phyloP scores from a whole-genome alignment of 2,113 vertebrate species.

The Toxotes jaculatrix region DNA sequence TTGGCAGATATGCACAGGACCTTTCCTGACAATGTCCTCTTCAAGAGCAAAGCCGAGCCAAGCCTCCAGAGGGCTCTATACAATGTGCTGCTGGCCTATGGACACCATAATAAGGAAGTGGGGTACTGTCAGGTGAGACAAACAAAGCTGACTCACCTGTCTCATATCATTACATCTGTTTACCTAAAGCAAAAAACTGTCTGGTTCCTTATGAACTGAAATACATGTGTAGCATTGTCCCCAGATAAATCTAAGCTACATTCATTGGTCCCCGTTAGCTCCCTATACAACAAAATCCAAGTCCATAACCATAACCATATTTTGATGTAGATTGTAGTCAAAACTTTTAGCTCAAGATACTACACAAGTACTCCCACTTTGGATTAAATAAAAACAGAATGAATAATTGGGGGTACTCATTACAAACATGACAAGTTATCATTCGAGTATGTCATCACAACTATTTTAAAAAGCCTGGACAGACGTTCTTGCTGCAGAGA shows the following conservation, averaged over 20 bases:
- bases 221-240: neutral
- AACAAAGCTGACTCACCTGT: neutral
- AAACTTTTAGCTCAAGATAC: neutral
- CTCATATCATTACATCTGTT: conserved; percentile 17
- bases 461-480: too few relatives aligned
- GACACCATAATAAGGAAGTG: conserved; percentile 90
- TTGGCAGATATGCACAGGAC: conserved; percentile 93
- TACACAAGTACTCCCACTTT: neutral
- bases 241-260: neutral
- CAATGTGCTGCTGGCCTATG: conserved; percentile 94
- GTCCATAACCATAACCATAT: too few relatives aligned
- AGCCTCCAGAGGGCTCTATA: conserved; percentile 89
- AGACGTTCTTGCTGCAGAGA: too few relatives aligned
- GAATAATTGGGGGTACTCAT: too few relatives aligned
- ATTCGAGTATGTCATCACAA: too few relatives aligned
- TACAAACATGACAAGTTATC: too few relatives aligned
- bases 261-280: neutral
- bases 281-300: neutral
- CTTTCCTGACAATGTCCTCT: conserved; percentile 96
- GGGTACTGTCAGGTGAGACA: conserved; percentile 96
- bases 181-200: conserved; percentile 29
- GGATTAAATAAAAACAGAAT: neutral
- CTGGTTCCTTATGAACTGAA: neutral
- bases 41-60: conserved; percentile 86
- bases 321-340: neutral